Evolutionary conservation across 2,888 invertebrate genomes (phyloP).

Genomic region (Eristalis arbustorum): DNA sequence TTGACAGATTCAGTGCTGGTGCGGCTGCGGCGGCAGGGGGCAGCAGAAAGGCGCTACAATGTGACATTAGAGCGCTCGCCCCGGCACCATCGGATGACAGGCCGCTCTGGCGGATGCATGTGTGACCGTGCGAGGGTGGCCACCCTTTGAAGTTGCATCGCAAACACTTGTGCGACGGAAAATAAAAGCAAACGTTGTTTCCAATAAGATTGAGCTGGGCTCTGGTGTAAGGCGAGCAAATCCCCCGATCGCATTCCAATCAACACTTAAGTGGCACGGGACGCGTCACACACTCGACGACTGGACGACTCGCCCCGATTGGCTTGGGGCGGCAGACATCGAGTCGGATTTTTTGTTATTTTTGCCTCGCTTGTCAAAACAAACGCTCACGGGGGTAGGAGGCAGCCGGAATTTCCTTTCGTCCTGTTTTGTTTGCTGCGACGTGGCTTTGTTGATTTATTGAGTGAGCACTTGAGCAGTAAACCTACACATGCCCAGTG

Average conservation of each 20-base stretch:
- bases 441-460: constrained; percentile 41
- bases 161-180: constrained; percentile 54
- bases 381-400: constrained; percentile 31
- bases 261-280: constrained; percentile 61
- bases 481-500: neutral
- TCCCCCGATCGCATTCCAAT: constrained; percentile 63
- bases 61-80: neutral
- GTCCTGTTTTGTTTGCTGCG: constrained; percentile 10
- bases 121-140: constrained; percentile 7
- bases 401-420: constrained; percentile 27
- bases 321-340: neutral
- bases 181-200: constrained; percentile 59
- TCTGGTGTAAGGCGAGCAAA: constrained; percentile 37
- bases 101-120: constrained; percentile 2
- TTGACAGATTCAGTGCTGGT: neutral
- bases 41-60: neutral
- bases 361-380: constrained; percentile 57
- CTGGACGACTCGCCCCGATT: neutral
- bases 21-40: no score
- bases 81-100: neutral
- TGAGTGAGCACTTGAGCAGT: constrained; percentile 5
- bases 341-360: constrained; percentile 16
- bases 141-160: constrained; percentile 11
- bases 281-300: constrained; percentile 1
- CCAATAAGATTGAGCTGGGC: constrained; percentile 48